Evolutionary conservation across 2,888 invertebrate genomes (phyloP).

Genomic region (Drosophila austrosaltans): DNA sequence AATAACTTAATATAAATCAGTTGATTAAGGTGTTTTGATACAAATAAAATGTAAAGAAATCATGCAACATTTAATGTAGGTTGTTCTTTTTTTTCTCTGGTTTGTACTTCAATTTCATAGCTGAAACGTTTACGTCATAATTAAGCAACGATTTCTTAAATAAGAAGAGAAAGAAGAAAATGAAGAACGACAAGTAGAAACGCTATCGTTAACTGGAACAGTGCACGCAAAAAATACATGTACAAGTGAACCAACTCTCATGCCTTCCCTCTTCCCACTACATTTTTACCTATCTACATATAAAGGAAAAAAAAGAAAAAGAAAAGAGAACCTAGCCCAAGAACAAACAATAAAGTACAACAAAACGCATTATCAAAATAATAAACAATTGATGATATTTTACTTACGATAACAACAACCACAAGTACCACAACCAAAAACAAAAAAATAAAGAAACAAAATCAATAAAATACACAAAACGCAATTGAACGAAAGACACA

Average conservation of each 20-base stretch:
- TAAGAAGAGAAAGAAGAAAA: background rate
- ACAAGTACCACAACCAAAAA: constrained; percentile 34
- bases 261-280: background rate
- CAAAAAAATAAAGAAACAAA: constrained; percentile 49
- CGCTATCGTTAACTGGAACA: background rate
- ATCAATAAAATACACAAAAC: constrained; percentile 38
- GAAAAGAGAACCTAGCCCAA: constrained; percentile 21
- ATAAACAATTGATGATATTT: constrained; percentile 77
- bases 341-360: constrained; percentile 55
- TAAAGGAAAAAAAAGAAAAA: constrained; percentile 1
- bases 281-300: constrained; percentile 6
- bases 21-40: too few species aligned
- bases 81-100: too few species aligned
- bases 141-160: too few species aligned
- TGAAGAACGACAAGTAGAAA: background rate
- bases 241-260: background rate
- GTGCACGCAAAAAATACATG: constrained; percentile 7
- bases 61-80: too few species aligned
- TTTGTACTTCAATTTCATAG: too few species aligned
- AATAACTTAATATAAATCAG: too few species aligned
- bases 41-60: too few species aligned
- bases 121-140: too few species aligned
- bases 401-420: constrained; percentile 55
- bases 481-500: constrained; percentile 28
- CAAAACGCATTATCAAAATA: constrained; percentile 70